A percentile compares a stretch with the other conserved stretches of the same genome.
phyloP scores from a whole-genome alignment of 2,113 vertebrate genomes.

The Chamaea fasciata region DNA sequence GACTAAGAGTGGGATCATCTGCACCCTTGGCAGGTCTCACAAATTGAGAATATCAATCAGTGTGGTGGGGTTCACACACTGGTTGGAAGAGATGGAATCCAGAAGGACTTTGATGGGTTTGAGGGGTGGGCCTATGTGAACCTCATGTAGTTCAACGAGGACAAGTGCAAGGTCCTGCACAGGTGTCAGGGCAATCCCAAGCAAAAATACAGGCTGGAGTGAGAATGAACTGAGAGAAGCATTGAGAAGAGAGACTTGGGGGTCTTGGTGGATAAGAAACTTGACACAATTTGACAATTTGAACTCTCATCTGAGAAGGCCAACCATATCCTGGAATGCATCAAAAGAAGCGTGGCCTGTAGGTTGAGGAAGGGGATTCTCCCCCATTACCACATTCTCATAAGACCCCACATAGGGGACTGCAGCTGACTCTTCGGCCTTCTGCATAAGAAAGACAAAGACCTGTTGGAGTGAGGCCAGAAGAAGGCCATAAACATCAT shows the following conservation, averaged over 20 bases:
- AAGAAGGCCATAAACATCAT: not conserved
- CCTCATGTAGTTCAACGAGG: not conserved
- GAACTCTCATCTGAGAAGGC: not conserved
- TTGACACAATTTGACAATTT: fast-evolving
- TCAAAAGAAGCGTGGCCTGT: not conserved
- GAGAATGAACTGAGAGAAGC: not conserved
- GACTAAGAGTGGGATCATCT: not conserved
- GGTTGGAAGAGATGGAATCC: not conserved
- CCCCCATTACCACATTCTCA: not conserved
- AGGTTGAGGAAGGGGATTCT: not conserved
- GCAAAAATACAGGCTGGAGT: not conserved
- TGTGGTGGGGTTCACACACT: not conserved
- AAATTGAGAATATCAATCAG: not conserved
- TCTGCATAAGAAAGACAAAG: not conserved
- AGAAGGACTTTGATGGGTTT: not conserved
- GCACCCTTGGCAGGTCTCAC: fast-evolving
- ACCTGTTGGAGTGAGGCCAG: not conserved
- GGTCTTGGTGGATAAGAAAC: not conserved
- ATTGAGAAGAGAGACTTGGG: not conserved
- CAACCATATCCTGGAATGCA: not conserved
- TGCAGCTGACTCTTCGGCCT: not conserved
- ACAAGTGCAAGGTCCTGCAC: not conserved
- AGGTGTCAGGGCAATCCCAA: not conserved
- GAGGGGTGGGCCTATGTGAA: not conserved
- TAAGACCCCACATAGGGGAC: not conserved